Evolutionary conservation across 1,140 invertebrate species (phyloP).

Genomic region (Acromyrmex echinatior): DNA sequence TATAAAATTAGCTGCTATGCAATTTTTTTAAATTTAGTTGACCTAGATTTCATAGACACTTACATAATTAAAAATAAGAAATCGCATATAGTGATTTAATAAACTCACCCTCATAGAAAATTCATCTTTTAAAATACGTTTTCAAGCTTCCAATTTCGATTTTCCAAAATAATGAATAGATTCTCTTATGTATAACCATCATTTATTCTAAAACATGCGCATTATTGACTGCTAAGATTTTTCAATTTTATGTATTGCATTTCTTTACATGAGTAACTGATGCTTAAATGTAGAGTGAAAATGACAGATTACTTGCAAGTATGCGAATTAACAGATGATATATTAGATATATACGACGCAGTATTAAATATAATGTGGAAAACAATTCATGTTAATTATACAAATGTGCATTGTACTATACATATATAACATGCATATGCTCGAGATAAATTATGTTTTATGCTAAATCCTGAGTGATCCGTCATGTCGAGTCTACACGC

Average conservation of each 20-base stretch:
- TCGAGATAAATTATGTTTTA: conserved; percentile 46
- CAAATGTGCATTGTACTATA: conserved; percentile 6
- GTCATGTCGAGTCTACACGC: conserved; percentile 47
- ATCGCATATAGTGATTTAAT: background rate
- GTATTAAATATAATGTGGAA: conserved; percentile 6
- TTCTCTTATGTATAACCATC: background rate
- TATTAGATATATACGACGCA: background rate
- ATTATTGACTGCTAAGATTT: background rate
- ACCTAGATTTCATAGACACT: background rate
- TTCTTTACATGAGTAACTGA: background rate
- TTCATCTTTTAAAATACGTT: background rate
- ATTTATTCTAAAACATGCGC: background rate
- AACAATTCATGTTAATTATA: conserved; percentile 44
- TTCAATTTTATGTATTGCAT: conserved; percentile 21
- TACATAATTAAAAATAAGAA: background rate
- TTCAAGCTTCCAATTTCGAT: background rate
- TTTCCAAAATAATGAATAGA: background rate
- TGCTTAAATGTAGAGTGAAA: conserved; percentile 11
- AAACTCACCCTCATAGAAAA: background rate
- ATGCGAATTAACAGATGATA: conserved; percentile 2
- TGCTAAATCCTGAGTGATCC: conserved; percentile 46
- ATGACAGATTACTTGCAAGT: conserved; percentile 7
- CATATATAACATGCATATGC: conserved; percentile 23
- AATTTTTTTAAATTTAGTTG: conserved; percentile 4
- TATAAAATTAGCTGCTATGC: background rate